phyloP scores from a whole-genome alignment of 2,888 invertebrate species.

The Smittia aterrima region DNA sequence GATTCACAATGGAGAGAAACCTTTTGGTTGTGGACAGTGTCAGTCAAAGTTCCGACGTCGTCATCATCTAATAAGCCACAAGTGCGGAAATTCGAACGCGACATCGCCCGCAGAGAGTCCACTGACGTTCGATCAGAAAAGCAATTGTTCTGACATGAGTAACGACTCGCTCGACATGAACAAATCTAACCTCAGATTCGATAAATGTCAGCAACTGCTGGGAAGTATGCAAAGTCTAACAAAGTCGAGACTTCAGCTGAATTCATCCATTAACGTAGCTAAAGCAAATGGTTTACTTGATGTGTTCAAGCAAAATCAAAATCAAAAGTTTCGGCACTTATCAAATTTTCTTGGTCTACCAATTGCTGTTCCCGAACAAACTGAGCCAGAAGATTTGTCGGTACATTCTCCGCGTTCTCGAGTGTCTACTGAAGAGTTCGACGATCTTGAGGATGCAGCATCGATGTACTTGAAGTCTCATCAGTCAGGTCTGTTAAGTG shows the following conservation, averaged over 20 bases:
- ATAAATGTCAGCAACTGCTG: conserved; percentile 2
- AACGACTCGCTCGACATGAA: neutral
- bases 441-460: conserved; percentile 58
- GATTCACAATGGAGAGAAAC: conserved; percentile 88
- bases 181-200: neutral
- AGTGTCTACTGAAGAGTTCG: conserved; percentile 56
- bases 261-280: neutral
- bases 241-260: neutral
- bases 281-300: neutral
- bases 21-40: conserved; percentile 78
- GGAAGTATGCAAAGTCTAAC: neutral
- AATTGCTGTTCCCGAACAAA: conserved; percentile 69
- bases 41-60: conserved; percentile 77
- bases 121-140: conserved; percentile 48
- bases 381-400: conserved; percentile 87
- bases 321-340: neutral
- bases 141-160: conserved; percentile 46
- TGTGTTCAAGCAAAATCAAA: neutral
- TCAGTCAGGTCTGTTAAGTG: neutral
- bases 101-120: conserved; percentile 50
- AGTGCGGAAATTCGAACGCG: conserved; percentile 62
- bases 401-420: conserved; percentile 58
- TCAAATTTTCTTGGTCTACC: conserved; percentile 44
- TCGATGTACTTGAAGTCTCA: conserved; percentile 55
- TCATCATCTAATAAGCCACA: conserved; percentile 83